These are phyloP conservation scores for Vanessa tameamea DNA, from an alignment of 1,140 invertebrate species.

Conservation along the genomic window DNA sequence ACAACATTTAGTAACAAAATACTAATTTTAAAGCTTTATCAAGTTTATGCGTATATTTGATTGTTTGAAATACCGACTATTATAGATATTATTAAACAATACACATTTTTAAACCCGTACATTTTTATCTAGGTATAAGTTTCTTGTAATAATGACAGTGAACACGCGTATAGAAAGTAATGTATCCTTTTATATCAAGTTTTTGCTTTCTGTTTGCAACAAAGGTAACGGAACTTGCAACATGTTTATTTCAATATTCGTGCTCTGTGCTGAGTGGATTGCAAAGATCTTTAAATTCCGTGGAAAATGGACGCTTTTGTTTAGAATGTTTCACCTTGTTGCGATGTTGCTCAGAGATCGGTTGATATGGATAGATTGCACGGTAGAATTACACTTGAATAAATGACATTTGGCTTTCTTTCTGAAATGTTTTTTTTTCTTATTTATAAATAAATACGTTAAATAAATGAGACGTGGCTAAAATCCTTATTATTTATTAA, in stretches of 20 bases:
- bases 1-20: too few relatives aligned
- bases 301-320: conserved; percentile 26
- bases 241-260: conserved; percentile 21
- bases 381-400: neutral
- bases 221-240: conserved; percentile 13
- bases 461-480: neutral
- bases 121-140: neutral
- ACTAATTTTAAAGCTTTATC: too few relatives aligned
- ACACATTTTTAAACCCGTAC: too few relatives aligned
- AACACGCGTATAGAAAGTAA: neutral
- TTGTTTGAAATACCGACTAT: too few relatives aligned
- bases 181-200: conserved; percentile 9
- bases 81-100: too few relatives aligned
- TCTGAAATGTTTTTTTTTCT: neutral
- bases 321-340: conserved; percentile 10
- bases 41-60: too few relatives aligned
- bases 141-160: neutral
- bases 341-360: conserved; percentile 9
- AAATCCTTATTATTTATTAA: too few relatives aligned
- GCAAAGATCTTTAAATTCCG: conserved; percentile 21
- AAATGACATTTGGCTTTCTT: neutral
- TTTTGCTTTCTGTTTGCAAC: conserved; percentile 18
- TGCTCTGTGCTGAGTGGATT: conserved; percentile 15
- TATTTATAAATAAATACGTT: neutral
- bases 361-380: conserved; percentile 13